Evolutionary conservation across 2,888 invertebrate species (phyloP).

Genomic region (Amphipyra tragopoginis): DNA sequence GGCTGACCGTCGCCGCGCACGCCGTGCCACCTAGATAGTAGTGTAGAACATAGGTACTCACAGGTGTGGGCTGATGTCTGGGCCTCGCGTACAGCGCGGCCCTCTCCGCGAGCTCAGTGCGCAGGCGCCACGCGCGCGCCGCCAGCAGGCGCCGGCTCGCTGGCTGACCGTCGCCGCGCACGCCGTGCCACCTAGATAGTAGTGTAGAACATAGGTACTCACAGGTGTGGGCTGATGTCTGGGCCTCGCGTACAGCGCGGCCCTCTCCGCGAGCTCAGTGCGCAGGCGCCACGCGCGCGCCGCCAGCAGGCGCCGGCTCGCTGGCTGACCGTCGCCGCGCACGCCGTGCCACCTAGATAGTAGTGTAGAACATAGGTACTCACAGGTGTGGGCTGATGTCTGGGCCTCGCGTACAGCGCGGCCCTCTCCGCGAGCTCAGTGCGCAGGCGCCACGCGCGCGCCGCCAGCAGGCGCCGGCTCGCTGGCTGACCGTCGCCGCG

Average conservation of each 20-base stretch:
- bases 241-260: slow-evolving; percentile 78
- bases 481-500: slow-evolving; percentile 69
- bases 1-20: slow-evolving; percentile 70
- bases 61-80: slow-evolving; percentile 51
- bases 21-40: slow-evolving; percentile 78
- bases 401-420: slow-evolving; percentile 76
- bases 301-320: slow-evolving; percentile 70
- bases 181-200: slow-evolving; percentile 78
- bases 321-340: slow-evolving; percentile 68
- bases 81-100: slow-evolving; percentile 81
- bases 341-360: slow-evolving; percentile 82
- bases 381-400: slow-evolving; percentile 60
- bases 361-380: no score
- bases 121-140: slow-evolving; percentile 82
- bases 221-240: slow-evolving; percentile 59
- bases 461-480: slow-evolving; percentile 71
- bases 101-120: slow-evolving; percentile 80
- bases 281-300: slow-evolving; percentile 84
- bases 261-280: slow-evolving; percentile 81
- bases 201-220: slow-evolving; percentile 7
- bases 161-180: slow-evolving; percentile 69
- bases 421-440: slow-evolving; percentile 83
- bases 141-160: slow-evolving; percentile 70
- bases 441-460: slow-evolving; percentile 83
- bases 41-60: slow-evolving; percentile 34